A percentile compares a stretch with the other conserved stretches of the same genome.
Evolutionary conservation across 2,797 vertebrate species (phyloP).

Genomic region (Amblyopsis hoosieri): DNA sequence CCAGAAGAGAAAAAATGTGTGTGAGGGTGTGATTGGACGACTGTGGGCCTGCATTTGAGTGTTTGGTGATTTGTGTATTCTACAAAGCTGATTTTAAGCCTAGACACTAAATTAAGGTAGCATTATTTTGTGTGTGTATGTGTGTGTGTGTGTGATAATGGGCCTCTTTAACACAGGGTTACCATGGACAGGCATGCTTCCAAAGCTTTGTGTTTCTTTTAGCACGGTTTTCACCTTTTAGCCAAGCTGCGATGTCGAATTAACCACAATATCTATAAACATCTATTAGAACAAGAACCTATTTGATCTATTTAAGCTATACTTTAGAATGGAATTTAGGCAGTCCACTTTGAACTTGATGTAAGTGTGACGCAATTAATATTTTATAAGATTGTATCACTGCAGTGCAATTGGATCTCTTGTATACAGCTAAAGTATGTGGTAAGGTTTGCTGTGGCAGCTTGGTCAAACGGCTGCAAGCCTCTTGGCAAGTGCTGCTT

Average conservation of each 20-base stretch:
- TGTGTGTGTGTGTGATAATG: conserved; percentile 47
- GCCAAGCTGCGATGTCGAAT: conserved; percentile 63
- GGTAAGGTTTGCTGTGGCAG: conserved; percentile 36
- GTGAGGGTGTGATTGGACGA: conserved; percentile 16
- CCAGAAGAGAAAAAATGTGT: conserved; percentile 69
- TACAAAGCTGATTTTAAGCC: conserved; percentile 77
- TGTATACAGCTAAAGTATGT: conserved; percentile 15
- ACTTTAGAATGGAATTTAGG: conserved; percentile 22
- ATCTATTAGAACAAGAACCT: conserved; percentile 25
- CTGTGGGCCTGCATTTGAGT: conserved; percentile 22
- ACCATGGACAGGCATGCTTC: conserved; percentile 78
- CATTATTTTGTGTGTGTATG: conserved; percentile 63
- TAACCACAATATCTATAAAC: conserved; percentile 46
- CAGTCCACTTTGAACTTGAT: conserved; percentile 36
- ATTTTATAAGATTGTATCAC: too few relatives aligned
- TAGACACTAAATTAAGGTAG: conserved; percentile 80
- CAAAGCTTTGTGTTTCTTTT: conserved; percentile 74
- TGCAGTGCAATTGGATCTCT: too few relatives aligned
- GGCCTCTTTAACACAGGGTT: conserved; percentile 74
- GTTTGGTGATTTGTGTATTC: conserved; percentile 67
- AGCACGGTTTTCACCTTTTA: conserved; percentile 60
- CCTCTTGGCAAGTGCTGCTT: conserved; percentile 47
- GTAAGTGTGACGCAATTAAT: not conserved
- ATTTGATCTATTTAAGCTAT: conserved; percentile 14
- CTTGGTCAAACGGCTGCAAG: conserved; percentile 42